phyloP scores from a whole-genome alignment of 2,888 invertebrate genomes.

The Cosmopolites sordidus region DNA sequence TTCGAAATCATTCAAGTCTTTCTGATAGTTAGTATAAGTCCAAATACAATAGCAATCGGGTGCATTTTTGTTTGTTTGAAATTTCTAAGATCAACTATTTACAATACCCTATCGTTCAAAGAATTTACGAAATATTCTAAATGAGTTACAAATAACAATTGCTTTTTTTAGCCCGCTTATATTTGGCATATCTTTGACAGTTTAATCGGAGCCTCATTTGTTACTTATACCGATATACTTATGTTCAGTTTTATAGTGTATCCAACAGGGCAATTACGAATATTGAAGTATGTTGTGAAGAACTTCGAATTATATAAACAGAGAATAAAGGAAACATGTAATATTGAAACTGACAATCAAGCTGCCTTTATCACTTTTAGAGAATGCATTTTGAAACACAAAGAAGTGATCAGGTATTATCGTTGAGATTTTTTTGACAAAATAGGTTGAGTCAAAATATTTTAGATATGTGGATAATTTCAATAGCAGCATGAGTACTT shows the following conservation, averaged over 20 bases:
- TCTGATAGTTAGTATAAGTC: too few relatives aligned
- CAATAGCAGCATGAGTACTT: slow-evolving; percentile 14
- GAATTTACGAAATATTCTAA: too few relatives aligned
- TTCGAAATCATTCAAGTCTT: too few relatives aligned
- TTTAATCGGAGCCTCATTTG: slow-evolving; percentile 30
- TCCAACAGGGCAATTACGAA: slow-evolving; percentile 30
- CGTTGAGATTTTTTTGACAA: too few relatives aligned
- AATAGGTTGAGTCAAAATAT: too few relatives aligned
- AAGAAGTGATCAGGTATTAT: slow-evolving; percentile 11
- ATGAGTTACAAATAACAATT: too few relatives aligned
- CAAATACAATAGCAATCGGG: too few relatives aligned
- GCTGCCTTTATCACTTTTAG: slow-evolving; percentile 16
- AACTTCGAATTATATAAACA: slow-evolving; percentile 27
- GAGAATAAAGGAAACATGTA: slow-evolving; percentile 3
- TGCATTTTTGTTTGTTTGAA: too few relatives aligned
- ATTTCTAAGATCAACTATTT: too few relatives aligned
- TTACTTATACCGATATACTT: slow-evolving; percentile 31
- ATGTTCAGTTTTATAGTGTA: slow-evolving; percentile 31
- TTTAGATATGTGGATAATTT: slow-evolving; percentile 21
- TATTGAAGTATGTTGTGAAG: slow-evolving; percentile 26
- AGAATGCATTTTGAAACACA: slow-evolving; percentile 17
- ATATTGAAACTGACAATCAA: slow-evolving; percentile 4
- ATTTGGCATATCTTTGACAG: slow-evolving; percentile 28
- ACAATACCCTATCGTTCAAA: too few relatives aligned
- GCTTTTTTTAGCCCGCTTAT: slow-evolving; percentile 24